These are phyloP conservation scores for Pachymerium ferrugineum DNA, from an alignment of 2,888 invertebrate genomes.

Conservation along the genomic window DNA sequence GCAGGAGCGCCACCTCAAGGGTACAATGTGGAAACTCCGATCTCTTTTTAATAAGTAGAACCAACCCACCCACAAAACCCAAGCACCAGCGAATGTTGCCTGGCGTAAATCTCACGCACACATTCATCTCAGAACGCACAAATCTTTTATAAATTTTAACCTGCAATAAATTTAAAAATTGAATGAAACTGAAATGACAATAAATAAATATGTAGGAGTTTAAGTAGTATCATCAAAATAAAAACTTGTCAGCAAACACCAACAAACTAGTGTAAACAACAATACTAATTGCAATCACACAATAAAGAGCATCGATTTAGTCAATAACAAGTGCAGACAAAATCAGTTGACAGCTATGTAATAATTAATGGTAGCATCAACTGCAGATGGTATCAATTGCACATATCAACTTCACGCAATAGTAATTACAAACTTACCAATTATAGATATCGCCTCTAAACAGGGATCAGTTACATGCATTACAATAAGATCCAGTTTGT, in stretches of 20 bases:
- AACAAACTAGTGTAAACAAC: background rate
- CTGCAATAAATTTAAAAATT: too few relatives aligned
- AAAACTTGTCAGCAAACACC: background rate
- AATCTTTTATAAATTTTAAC: background rate
- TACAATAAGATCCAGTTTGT: too few relatives aligned
- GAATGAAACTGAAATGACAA: too few relatives aligned
- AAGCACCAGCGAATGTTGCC: background rate
- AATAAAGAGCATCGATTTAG: background rate
- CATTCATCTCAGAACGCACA: background rate
- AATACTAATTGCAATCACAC: background rate
- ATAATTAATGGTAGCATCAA: conserved; percentile 6
- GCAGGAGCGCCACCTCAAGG: background rate
- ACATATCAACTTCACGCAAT: background rate
- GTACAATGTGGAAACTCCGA: background rate
- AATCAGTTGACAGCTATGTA: background rate
- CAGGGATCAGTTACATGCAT: background rate
- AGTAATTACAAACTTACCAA: conserved; percentile 4
- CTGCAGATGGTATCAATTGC: conserved; percentile 5
- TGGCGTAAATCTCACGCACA: background rate
- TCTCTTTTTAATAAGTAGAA: conserved; percentile 10
- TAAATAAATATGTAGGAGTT: background rate
- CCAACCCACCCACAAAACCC: background rate
- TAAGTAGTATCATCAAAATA: background rate
- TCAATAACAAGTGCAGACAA: background rate
- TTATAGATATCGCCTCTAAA: background rate